Evolutionary conservation across 2,113 vertebrate genomes (phyloP).

Genomic region (Euleptes europaea): DNA sequence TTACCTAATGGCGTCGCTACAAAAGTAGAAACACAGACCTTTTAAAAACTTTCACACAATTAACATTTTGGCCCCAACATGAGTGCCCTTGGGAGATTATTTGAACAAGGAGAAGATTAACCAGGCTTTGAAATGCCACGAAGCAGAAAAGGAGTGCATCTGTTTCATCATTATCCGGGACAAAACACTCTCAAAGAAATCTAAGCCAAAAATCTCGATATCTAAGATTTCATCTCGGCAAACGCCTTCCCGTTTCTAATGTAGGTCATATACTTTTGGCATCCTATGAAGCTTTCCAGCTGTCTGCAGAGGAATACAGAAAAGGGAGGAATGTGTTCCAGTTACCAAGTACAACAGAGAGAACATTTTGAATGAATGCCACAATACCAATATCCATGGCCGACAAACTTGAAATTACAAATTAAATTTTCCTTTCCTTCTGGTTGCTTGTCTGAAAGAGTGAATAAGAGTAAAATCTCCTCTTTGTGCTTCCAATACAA

Average conservation of each 20-base stretch:
- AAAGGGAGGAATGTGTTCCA: constrained; percentile 30
- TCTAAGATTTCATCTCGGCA: constrained; percentile 57
- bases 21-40: constrained; percentile 27
- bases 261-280: constrained; percentile 45
- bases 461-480: constrained; percentile 9
- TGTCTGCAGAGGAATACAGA: constrained; percentile 49
- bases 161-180: constrained; percentile 39
- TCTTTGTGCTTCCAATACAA: constrained; percentile 4
- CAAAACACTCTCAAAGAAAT: constrained; percentile 49
- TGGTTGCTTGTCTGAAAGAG: constrained; percentile 2
- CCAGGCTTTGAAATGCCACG: constrained; percentile 41
- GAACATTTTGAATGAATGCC: constrained; percentile 4
- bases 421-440: background rate
- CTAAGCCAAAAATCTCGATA: constrained; percentile 29
- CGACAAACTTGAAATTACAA: constrained; percentile 12
- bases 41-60: constrained; percentile 13
- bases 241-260: constrained; percentile 42
- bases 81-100: background rate
- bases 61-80: constrained; percentile 29
- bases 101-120: constrained; percentile 28
- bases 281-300: constrained; percentile 49
- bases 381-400: background rate
- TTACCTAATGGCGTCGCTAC: constrained; percentile 11
- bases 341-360: background rate
- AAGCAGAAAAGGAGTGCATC: constrained; percentile 29